Percentiles rank a stretch among this genome's conserved stretches.
These are phyloP conservation scores for Scaptomyza tumidula DNA, from an alignment of 2,888 invertebrate genomes.

Conservation along the genomic window DNA sequence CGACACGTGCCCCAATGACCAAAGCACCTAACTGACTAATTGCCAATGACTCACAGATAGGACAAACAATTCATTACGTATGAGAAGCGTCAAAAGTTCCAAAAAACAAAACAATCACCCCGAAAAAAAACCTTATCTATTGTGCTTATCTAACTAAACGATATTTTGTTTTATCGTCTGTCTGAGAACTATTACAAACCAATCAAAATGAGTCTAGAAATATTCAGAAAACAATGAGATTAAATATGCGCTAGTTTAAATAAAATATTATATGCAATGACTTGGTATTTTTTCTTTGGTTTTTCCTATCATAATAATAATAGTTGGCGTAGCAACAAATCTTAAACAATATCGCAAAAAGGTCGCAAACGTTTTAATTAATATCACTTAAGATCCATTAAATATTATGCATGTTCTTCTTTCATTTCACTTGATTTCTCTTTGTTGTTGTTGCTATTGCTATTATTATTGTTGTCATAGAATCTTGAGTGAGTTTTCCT, in stretches of 20 bases:
- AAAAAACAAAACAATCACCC: no score
- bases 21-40: conserved; percentile 13
- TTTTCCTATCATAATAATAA: background rate
- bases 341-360: conserved; percentile 48
- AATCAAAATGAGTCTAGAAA: no score
- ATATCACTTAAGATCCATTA: conserved; percentile 73
- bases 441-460: conserved; percentile 22
- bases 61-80: background rate
- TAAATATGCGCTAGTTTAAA: background rate
- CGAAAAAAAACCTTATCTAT: conserved; percentile 14
- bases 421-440: conserved; percentile 42
- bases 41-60: conserved; percentile 24
- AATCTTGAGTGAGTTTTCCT: conserved; percentile 46
- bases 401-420: conserved; percentile 55
- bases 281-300: no score
- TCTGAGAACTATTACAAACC: no score
- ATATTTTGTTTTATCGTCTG: background rate
- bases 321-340: conserved; percentile 38
- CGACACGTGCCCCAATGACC: background rate
- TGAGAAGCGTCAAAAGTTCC: background rate
- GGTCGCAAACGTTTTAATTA: conserved; percentile 70
- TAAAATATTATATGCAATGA: no score
- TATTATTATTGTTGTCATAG: conserved; percentile 13
- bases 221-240: no score
- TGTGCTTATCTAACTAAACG: conserved; percentile 11